Base-by-base conservation (phyloP, 1,140 invertebrate species). In the Hormaphis cornu region DNA sequence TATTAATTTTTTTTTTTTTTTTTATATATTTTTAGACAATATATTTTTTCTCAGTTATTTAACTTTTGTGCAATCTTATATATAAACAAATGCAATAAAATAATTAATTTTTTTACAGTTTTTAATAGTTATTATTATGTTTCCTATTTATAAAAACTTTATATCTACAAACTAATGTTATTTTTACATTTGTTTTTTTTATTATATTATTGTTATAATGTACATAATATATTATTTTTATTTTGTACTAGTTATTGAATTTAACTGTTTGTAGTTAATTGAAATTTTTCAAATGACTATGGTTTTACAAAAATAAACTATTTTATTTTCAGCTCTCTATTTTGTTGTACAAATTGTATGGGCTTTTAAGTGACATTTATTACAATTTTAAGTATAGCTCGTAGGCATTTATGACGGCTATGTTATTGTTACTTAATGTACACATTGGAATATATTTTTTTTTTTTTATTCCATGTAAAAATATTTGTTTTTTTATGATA, bases 21-120 rank as follows among this genome's bases (percentile, higher is more conserved):
- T 56, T 1, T 35, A 14, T 35, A 12, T 20, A 22, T 12, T 56
- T 4, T 33, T 6, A 33, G 8, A 14, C 35, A 24, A 12, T 56
- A 5, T 20, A 6, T 7, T 18, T 56, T n/a, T 16, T 56, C 24
- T 7, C 10, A 35, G 40, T 37, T 58, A 40, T 24, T 10, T 20
- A 33, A 20, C 3, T n/a, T 28, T 18, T 54, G 53, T 56, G 53
- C 53, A 56, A 56, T 56, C n/a, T n/a, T n/a, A n/a, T n/a, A n/a
- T n/a, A n/a, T n/a, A n/a, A n/a, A n/a, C n/a, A n/a, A n/a, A n/a
- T n/a, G n/a, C n/a, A n/a, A n/a, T n/a, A n/a, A n/a, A n/a, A n/a
- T n/a, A n/a, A n/a, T n/a, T n/a, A n/a, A n/a, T n/a, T n/a, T n/a
- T n/a, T n/a, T n/a, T n/a, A n/a, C n/a, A n/a, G n/a, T n/a, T n/a